Percentiles rank a stretch among this genome's conserved stretches.
Evolutionary conservation across 2,113 vertebrate genomes (phyloP).

Genomic region (Ahaetulla prasina): DNA sequence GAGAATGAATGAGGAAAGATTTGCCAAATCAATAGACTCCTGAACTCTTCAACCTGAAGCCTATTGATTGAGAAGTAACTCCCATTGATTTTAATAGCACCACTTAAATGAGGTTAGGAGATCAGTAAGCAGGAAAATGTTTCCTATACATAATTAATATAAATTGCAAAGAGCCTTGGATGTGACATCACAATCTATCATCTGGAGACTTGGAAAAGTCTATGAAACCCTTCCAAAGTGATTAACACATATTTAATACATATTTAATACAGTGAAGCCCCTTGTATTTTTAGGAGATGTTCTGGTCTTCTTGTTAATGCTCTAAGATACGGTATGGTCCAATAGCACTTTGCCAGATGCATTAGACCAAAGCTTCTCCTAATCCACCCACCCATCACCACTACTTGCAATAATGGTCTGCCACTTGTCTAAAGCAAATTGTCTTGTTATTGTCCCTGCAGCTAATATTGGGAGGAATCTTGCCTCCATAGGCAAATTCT

Average conservation of each 20-base stretch:
- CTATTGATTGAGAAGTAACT: not conserved
- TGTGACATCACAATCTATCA: not conserved
- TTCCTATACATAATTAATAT: constrained; percentile 12
- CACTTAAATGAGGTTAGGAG: constrained; percentile 13
- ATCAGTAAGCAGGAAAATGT: not conserved
- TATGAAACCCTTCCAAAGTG: not conserved
- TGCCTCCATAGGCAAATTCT: not conserved
- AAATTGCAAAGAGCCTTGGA: not conserved
- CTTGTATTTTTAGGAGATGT: not conserved
- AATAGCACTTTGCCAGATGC: not conserved
- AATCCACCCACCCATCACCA: not conserved
- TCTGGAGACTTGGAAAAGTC: not conserved
- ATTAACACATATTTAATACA: not conserved
- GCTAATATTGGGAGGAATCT: not conserved
- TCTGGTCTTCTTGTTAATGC: not conserved
- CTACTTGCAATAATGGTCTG: not conserved
- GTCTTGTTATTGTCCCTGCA: not conserved
- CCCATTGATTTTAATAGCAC: not conserved
- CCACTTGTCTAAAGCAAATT: not conserved
- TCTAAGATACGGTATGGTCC: not conserved
- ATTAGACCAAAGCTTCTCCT: not conserved
- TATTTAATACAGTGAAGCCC: not conserved
- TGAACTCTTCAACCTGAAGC: not conserved
- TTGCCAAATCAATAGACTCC: not conserved
- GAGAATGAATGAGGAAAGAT: not conserved